Base-by-base conservation (phyloP, 2,888 invertebrate genomes). In the Diarsia dahlii region DNA sequence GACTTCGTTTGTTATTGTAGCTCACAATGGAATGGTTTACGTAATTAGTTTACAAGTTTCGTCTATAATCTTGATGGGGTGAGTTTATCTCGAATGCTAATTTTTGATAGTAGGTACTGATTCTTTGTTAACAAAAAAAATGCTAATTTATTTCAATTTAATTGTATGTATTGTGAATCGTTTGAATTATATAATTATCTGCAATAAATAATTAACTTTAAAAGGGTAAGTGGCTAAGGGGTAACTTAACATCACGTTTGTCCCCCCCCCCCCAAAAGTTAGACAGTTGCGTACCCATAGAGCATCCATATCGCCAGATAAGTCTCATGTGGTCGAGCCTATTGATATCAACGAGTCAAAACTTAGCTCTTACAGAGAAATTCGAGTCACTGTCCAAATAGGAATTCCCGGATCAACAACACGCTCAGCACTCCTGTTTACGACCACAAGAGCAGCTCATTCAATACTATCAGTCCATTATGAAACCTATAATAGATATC, bases 401-500 rank as follows among this genome's bases (percentile, higher is more conserved):
- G 13, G 6, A 12, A 15, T 12, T n/a, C 23, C 23, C 23, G 23
- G 8, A 15, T 1, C 15, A 1, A 60, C 18, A 18, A 18, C 18
- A 60, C 18, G 9, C 60, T 60, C 18, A 34, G 60, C 34, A 34
- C 10, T 18, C 18, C 1, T 10, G 8, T 18, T 34, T 34, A 9
- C 18, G 18, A 60, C 18, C 60, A 0, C 10, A 18, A 13, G 0
- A 63, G 20, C n/a, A 3, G n/a, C 46, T 3, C 45, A 23, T 15
- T 45, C n/a, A 6, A 39, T 45, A 45, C 62, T 5, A 62, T 45
- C 62, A 62, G 13, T 45, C 63, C n/a, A 20, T 23, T 58, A 20
- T 28, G 39, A 23, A 10, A 45, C 34, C 9, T 12, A 23, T 70
- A 79, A 63, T 79, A 71, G 71, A 76, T 48, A 54, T 79, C 5